phyloP scores from a whole-genome alignment of 2,797 vertebrate species.

The Syngnathus acus region DNA sequence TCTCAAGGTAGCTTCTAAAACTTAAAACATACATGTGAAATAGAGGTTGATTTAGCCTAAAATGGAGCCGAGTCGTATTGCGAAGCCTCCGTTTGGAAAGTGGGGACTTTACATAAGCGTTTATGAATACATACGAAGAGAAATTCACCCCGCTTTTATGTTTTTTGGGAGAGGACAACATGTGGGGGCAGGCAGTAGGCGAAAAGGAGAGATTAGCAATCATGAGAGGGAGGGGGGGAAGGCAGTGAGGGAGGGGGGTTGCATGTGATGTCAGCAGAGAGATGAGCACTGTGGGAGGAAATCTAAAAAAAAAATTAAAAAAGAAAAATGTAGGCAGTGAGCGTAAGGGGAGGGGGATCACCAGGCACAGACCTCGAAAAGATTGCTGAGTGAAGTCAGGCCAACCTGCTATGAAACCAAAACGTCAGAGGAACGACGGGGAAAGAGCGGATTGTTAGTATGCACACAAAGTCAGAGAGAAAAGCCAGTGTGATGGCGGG shows the following conservation, averaged over 20 bases:
- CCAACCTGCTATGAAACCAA: constrained; percentile 17
- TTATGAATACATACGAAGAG: constrained; percentile 42
- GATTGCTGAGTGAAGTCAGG: constrained; percentile 52
- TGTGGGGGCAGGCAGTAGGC: constrained; percentile 52
- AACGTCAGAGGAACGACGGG: constrained; percentile 32
- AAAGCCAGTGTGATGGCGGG: neutral
- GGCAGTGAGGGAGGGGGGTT: constrained; percentile 41
- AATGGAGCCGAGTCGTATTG: neutral
- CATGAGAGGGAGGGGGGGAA: neutral
- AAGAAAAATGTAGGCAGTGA: constrained; percentile 42
- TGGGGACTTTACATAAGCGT: constrained; percentile 54
- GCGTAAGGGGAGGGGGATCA: constrained; percentile 42
- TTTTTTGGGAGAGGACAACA: constrained; percentile 58
- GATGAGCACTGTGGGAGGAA: constrained; percentile 34
- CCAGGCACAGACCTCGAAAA: constrained; percentile 48
- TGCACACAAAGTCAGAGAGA: constrained; percentile 19
- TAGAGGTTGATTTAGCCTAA: neutral
- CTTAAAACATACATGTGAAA: neutral
- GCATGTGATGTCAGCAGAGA: constrained; percentile 47
- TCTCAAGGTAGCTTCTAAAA: neutral
- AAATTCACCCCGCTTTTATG: constrained; percentile 48
- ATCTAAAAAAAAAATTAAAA: neutral
- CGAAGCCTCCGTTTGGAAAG: constrained; percentile 16
- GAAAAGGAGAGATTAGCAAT: constrained; percentile 60
- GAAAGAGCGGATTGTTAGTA: constrained; percentile 12